phyloP scores from a whole-genome alignment of 2,797 vertebrate genomes.

The Rhinophrynus dorsalis region DNA sequence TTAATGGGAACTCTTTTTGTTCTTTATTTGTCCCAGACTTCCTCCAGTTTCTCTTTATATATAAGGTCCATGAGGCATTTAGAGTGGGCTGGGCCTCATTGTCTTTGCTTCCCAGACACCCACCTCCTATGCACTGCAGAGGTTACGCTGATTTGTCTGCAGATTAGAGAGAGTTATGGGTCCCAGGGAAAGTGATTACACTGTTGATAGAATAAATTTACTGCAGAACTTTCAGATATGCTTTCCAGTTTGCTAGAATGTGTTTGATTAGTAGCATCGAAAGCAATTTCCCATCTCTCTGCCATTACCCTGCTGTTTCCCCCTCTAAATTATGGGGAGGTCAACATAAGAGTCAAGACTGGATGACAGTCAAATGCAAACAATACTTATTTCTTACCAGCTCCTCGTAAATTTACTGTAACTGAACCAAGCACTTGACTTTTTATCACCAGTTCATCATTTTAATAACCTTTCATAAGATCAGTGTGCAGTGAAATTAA shows the following conservation, averaged over 20 bases:
- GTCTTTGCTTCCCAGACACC: background rate
- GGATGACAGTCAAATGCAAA: conserved; percentile 47
- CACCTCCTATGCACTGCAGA: background rate
- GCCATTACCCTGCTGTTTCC: conserved; percentile 12
- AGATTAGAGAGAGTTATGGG: conserved; percentile 9
- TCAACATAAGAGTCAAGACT: conserved; percentile 25
- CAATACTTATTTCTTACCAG: conserved; percentile 27
- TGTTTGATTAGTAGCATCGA: conserved; percentile 30
- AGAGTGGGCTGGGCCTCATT: too few species aligned
- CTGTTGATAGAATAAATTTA: conserved; percentile 20
- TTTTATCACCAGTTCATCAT: conserved; percentile 48
- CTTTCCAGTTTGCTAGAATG: background rate
- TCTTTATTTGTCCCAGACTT: too few species aligned
- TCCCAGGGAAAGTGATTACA: conserved; percentile 15
- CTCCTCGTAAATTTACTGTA: conserved; percentile 37
- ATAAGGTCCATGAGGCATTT: too few species aligned
- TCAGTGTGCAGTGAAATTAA: conserved; percentile 20
- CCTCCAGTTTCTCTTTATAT: too few species aligned
- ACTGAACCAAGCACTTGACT: conserved; percentile 44
- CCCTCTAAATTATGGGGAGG: conserved; percentile 36
- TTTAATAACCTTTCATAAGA: conserved; percentile 36
- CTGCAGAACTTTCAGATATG: conserved; percentile 19
- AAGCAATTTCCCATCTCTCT: conserved; percentile 35
- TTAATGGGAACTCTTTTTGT: too few species aligned
- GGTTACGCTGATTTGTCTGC: background rate